Evolutionary conservation across 2,888 invertebrate species (phyloP), one percentile per base, ranked within the genome.

Genomic region (Hanleya hanleyi): DNA sequence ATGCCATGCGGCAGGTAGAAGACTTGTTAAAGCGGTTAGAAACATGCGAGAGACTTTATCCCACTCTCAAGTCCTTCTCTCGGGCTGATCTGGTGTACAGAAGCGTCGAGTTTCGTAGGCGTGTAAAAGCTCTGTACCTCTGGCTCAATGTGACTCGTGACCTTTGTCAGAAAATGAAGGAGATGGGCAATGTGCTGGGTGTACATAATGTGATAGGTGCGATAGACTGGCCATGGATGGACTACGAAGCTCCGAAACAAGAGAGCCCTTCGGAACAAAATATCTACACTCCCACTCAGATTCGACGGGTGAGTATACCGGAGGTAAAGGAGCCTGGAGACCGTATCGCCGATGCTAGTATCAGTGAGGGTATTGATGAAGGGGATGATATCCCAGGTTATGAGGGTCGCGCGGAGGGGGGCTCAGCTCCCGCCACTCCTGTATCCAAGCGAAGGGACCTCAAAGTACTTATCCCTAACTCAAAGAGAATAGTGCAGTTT

Each of bases 91-190:
- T 95, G 18, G 91, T 94, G 22, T 94, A 95, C 77, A 93, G 92
- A 74, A 93, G 94, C 73, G 88, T 92, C 0, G 92, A 92, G 71
- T 95, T 96, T 84, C 93, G 93, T 36, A 93, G 93, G 68, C 92
- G 94, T 83, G 92, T 95, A 12, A 94, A 95, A 90, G 95, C 96
- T 15, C 94, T 97, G 93, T 96, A 96, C 86, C 92, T 97, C 1
- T 98, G 97, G 97, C 95, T 95, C 90, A 98, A 97, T 91, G 95
- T 96, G 88, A 95, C 96, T 0, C 93, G 94, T 82, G 95, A 96
- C 90, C 94, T 97, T 90, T 93, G 95, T 67, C 92, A 96, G 69
- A 96, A 96, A 90, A 91, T 97, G 79, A 92, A 94, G 76, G 94
- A 95, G 75, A 82, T 92, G 71, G 90, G 90, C n/a, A 85, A 87